Conservation (phyloP, 2,797 vertebrate genomes). For the Myotis planiceps region DNA sequence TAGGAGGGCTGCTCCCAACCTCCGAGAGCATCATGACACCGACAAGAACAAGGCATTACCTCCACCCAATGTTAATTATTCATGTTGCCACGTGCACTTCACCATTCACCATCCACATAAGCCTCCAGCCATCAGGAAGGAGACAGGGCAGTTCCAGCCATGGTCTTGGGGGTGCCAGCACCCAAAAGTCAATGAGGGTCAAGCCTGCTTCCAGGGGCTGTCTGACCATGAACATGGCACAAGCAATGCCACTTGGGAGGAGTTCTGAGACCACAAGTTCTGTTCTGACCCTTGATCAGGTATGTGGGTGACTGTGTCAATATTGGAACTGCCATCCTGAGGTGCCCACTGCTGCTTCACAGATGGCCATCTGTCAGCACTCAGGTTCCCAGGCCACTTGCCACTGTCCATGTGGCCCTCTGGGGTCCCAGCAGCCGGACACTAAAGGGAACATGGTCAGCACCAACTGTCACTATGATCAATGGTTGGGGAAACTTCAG, state of each 20-base stretch:
- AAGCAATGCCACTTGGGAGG: background rate
- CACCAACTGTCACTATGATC: background rate
- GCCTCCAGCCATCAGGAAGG: background rate
- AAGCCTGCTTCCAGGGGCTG: background rate
- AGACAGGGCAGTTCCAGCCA: background rate
- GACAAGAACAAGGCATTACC: no score
- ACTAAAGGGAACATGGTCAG: background rate
- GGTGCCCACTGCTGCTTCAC: background rate
- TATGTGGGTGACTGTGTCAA: background rate
- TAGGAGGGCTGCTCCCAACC: background rate
- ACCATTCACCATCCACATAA: fast-evolving
- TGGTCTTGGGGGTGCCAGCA: fast-evolving
- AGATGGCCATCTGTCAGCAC: background rate
- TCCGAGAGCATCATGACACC: background rate
- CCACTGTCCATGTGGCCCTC: background rate
- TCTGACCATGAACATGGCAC: fast-evolving
- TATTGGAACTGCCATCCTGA: background rate
- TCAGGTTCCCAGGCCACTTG: background rate
- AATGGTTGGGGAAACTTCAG: background rate
- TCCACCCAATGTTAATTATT: background rate
- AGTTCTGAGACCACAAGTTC: background rate
- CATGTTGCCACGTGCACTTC: background rate
- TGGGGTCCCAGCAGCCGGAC: fast-evolving
- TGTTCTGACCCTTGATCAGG: background rate
- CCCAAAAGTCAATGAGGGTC: fast-evolving